Base-by-base conservation (phyloP, 2,888 invertebrate species). In the Drosophila peninsularis region DNA sequence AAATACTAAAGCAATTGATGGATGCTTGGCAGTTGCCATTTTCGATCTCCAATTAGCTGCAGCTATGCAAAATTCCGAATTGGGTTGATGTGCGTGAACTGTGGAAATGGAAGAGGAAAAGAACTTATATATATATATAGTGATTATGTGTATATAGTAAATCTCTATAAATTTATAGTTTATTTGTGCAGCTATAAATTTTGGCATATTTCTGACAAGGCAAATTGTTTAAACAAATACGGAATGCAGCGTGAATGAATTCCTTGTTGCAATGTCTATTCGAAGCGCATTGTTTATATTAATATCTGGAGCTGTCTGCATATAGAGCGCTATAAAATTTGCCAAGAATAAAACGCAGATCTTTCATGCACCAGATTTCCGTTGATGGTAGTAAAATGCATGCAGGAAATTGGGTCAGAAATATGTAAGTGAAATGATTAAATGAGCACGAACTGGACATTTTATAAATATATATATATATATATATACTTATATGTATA, bases 1-100 rank as follows among this genome's bases (percentile, higher is more conserved):
- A 71, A 90, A 78, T 58, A 91, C 61, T 64, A 90, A 77, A 73
- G 71, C 87, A 78, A 89, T 87, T 77, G 87, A 79, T 57, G 53
- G 74, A 66, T 69, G 60, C 39, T 30, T 13, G 47, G 53, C 56
- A 49, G 47, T 72, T 78, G 60, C 75, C 72, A 64, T 66, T 57
- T 66, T 73, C 62, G 71, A 68, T 77, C 62, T 61, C n/a, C 54
- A 84, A 88, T 78, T 82, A 55, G 62, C 19, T 21, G 34, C 45
- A 39, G 55, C 63, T 24, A 41, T 47, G 64, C 70, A 66, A 74
- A 69, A n/a, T n/a, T 71, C 49, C 64, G 27, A 56, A 75, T 50
- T n/a, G 34, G 39, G 37, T 39, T 47, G 37, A 58, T 42, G 58
- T 70, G 67, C 69, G 65, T 81, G 69, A 68, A 70, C 86, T 73